Base-by-base conservation (phyloP, 2,113 vertebrate genomes). In the Phrynocephalus versicolor region DNA sequence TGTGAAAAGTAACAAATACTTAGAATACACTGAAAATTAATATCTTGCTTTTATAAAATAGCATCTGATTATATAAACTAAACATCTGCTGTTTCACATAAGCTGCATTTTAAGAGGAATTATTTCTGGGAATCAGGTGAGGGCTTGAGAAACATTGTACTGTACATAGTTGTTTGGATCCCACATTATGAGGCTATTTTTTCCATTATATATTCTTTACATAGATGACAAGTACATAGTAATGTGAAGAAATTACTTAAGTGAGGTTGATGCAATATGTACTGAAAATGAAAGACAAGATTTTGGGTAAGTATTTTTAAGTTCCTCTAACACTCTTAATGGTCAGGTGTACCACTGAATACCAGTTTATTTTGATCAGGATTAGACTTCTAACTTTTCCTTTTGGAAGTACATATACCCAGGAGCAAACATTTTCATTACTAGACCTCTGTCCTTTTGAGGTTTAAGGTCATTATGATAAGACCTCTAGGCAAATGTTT, bases 1-100 rank as follows among this genome's bases (percentile, higher is more conserved):
- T 85, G 13, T 45, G 21, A 87, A 82, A 4, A 76, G 81, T 16
- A n/a, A 85, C 15, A 86, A 84, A 85, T 41, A 27, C 81, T 88
- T 90, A 80, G 25, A 83, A 39, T 39, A 82, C 70, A 89, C 35
- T 1, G 9, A 91, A 8, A 16, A 45, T 64, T 82, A 81, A 23
- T 1, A 25, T 81, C 80, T 80, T 62, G 55, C n/a, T 80, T 51
- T 37, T 27, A 62, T 57, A 41, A 80, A 73, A 80, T 55, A 33
- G 41, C 73, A 57, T 13, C 10, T 55, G 62, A 62, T 78, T 51
- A 0, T 65, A 88, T 60, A 88, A 85, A 73, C 1, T 33, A 90
- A 65, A 77, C 0, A 15, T 78, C 73, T 83, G 30, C 55, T 70
- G n/a, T 23, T 35, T 57, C 21, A 33, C 41, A 57, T n/a, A 10